A percentile compares a stretch with the other conserved stretches of the same genome.
Conservation (phyloP, 2,888 invertebrate species). For the Drosophila anomelani region DNA sequence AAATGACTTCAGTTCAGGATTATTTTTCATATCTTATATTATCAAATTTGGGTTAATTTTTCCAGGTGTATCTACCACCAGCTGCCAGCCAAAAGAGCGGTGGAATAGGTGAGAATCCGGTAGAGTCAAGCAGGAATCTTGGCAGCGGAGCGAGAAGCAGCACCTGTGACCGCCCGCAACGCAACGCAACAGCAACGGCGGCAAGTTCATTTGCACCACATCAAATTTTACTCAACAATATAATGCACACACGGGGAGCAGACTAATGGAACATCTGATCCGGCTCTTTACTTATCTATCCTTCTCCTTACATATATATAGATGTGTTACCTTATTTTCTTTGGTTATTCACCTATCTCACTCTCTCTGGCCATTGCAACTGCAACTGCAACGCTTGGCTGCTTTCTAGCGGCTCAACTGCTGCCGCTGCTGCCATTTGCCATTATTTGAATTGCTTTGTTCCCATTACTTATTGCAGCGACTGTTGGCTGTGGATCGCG, state of each 20-base stretch:
- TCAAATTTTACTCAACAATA: conserved; percentile 18
- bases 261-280: conserved; percentile 44
- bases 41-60: neutral
- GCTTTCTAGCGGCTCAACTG: conserved; percentile 68
- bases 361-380: conserved; percentile 26
- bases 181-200: conserved; percentile 33
- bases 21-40: fast-evolving
- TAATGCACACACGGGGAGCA: conserved; percentile 18
- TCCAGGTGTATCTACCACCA: conserved; percentile 7
- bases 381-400: conserved; percentile 63
- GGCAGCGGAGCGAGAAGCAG: conserved; percentile 39
- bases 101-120: conserved; percentile 28
- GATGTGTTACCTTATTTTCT: conserved; percentile 10
- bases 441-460: conserved; percentile 74
- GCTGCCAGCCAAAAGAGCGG: conserved; percentile 28
- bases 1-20: neutral
- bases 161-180: conserved; percentile 77
- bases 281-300: neutral
- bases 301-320: neutral
- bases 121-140: conserved; percentile 30
- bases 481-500: conserved; percentile 55
- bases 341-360: conserved; percentile 4
- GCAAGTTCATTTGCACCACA: conserved; percentile 58
- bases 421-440: conserved; percentile 52
- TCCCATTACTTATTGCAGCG: conserved; percentile 71